Percentiles rank a stretch among this genome's conserved stretches.
These are phyloP conservation scores for Procambarus clarkii DNA, from an alignment of 1,140 invertebrate genomes.

Conservation along the genomic window DNA sequence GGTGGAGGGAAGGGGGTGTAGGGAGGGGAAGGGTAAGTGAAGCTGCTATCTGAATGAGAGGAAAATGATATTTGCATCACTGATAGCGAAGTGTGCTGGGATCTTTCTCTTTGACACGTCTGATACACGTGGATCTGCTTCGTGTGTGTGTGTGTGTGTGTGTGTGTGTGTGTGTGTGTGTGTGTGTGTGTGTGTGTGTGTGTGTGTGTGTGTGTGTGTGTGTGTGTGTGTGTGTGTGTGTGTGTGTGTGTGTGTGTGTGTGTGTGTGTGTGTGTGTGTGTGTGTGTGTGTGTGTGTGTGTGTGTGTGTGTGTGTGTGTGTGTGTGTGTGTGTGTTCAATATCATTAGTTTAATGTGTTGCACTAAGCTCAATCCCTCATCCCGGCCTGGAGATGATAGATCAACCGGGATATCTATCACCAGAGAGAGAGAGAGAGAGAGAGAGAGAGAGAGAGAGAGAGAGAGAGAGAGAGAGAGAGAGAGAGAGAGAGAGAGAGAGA, in stretches of 20 bases:
- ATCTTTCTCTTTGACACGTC: no score
- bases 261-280: not conserved
- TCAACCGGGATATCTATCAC: no score
- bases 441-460: not conserved
- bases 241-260: not conserved
- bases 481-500: not conserved
- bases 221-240: not conserved
- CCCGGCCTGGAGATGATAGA: no score
- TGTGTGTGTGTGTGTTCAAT: constrained; percentile 4
- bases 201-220: not conserved
- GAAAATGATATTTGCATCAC: not conserved
- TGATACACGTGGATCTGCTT: not conserved
- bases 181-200: not conserved
- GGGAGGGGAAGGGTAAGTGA: no score
- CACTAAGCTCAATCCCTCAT: no score
- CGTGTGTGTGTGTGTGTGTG: not conserved
- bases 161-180: not conserved
- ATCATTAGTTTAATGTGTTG: no score
- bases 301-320: constrained; percentile 28
- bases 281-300: constrained; percentile 1
- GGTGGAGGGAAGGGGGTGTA: not conserved
- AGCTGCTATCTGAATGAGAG: not conserved
- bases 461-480: not conserved
- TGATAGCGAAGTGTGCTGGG: not conserved
- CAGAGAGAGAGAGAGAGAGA: not conserved